Conservation (phyloP, 2,888 invertebrate genomes). For the Dicranocentrus wangi region DNA sequence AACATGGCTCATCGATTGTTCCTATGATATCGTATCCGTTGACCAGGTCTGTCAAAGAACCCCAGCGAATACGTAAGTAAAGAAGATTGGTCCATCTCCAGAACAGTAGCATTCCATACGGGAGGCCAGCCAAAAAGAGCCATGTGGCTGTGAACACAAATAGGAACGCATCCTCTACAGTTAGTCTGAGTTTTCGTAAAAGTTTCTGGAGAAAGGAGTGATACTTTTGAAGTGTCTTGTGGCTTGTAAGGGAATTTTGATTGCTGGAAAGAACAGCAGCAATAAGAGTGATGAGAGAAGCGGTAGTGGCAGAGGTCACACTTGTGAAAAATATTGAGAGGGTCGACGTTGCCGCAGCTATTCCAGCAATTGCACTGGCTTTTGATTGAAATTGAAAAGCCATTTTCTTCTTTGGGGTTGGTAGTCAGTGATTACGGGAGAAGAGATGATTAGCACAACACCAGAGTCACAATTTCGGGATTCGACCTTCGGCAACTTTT, state of each 20-base stretch:
- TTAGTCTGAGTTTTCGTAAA: not conserved
- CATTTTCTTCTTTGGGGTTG: slow-evolving; percentile 31
- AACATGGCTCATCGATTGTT: slow-evolving; percentile 63
- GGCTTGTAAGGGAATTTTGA: not conserved
- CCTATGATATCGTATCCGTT: slow-evolving; percentile 67
- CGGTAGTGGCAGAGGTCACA: slow-evolving; percentile 33
- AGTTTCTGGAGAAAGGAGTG: slow-evolving; percentile 3
- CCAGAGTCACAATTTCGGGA: no score
- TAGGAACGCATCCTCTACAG: slow-evolving; percentile 66
- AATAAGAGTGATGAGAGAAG: slow-evolving; percentile 28
- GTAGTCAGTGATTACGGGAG: not conserved
- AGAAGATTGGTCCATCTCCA: slow-evolving; percentile 60
- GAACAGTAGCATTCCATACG: slow-evolving; percentile 63
- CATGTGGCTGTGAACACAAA: slow-evolving; percentile 67
- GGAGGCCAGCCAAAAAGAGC: slow-evolving; percentile 59
- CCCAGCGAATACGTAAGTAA: slow-evolving; percentile 65
- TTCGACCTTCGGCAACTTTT: no score
- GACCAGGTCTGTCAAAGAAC: slow-evolving; percentile 59
- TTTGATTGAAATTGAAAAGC: slow-evolving; percentile 3
- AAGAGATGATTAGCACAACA: no score
- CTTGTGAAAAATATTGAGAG: slow-evolving; percentile 33
- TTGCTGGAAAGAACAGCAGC: slow-evolving; percentile 22
- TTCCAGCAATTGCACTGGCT: slow-evolving; percentile 28
- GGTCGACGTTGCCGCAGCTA: slow-evolving; percentile 45
- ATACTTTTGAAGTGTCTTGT: slow-evolving; percentile 30